A percentile compares a stretch with the other conserved stretches of the same genome.
phyloP scores from a whole-genome alignment of 2,888 invertebrate species.

The Asteroscopus sphinx region DNA sequence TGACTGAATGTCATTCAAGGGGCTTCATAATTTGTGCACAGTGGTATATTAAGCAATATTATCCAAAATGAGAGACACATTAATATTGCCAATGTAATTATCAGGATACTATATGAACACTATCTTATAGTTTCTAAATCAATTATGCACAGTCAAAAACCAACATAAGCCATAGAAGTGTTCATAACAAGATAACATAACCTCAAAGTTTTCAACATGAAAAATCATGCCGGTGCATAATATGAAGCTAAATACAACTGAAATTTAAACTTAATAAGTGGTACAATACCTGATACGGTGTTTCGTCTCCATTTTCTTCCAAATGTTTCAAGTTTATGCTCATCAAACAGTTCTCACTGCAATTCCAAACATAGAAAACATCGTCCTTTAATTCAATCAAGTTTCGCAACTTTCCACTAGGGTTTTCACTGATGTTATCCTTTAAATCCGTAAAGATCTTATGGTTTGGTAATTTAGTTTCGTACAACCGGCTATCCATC shows the following conservation, averaged over 20 bases:
- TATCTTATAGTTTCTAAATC: not conserved
- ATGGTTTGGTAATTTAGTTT: slow-evolving; percentile 89
- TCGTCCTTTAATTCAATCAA: slow-evolving; percentile 91
- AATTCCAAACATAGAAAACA: slow-evolving; percentile 92
- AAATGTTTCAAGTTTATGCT: slow-evolving; percentile 90
- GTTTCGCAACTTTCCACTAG: slow-evolving; percentile 90
- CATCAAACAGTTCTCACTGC: slow-evolving; percentile 91
- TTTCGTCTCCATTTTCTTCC: slow-evolving; percentile 84
- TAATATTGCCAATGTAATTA: not conserved
- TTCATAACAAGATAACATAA: slow-evolving; percentile 55
- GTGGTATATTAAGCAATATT: too few species aligned
- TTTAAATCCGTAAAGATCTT: slow-evolving; percentile 91
- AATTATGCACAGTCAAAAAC: not conserved
- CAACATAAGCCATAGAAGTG: not conserved
- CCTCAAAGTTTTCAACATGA: slow-evolving; percentile 67
- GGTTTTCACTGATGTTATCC: slow-evolving; percentile 85
- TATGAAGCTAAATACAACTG: not conserved
- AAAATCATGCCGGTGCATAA: slow-evolving; percentile 47
- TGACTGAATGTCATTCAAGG: too few species aligned
- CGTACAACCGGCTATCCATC: slow-evolving; percentile 91
- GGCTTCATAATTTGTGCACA: too few species aligned
- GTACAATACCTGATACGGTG: slow-evolving; percentile 90
- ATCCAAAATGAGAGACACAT: too few species aligned
- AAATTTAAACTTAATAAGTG: slow-evolving; percentile 25
- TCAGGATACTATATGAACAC: too few species aligned